These are phyloP conservation scores for Andrena bucephala DNA, from an alignment of 2,888 invertebrate species.

Conservation along the genomic window DNA sequence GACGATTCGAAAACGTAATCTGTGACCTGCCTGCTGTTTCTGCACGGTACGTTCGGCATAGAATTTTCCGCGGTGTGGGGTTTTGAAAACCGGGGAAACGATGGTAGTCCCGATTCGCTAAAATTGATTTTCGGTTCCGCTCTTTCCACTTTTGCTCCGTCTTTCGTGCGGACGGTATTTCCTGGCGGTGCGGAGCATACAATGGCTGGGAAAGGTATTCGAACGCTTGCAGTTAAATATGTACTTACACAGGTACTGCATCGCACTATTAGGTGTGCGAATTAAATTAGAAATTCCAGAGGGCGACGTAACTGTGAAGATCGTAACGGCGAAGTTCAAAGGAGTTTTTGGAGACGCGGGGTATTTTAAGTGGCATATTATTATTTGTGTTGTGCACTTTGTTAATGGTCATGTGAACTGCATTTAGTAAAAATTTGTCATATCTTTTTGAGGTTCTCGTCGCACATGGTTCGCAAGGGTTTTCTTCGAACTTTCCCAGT, in stretches of 20 bases:
- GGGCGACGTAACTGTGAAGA: no score
- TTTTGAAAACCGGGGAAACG: not conserved
- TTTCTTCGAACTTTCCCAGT: no score
- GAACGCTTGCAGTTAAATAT: not conserved
- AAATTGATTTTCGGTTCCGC: not conserved
- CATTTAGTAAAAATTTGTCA: not conserved
- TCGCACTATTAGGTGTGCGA: no score
- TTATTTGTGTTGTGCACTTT: not conserved
- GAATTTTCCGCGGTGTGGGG: conserved; percentile 28
- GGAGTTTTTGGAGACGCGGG: no score
- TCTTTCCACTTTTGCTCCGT: no score
- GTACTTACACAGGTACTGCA: not conserved
- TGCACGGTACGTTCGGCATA: conserved; percentile 6
- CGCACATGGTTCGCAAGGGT: not conserved
- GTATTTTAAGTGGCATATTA: not conserved
- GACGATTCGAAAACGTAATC: conserved; percentile 52
- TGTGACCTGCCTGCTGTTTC: conserved; percentile 47
- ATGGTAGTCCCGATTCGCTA: not conserved
- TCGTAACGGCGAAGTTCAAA: no score
- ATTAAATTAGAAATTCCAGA: no score
- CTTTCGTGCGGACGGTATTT: not conserved
- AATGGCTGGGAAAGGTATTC: not conserved
- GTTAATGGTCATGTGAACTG: not conserved
- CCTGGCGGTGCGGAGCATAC: no score
- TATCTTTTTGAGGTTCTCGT: not conserved